A percentile compares a stretch with the other conserved stretches of the same genome.
These are phyloP conservation scores for Tenthredo livida DNA, from an alignment of 2,888 invertebrate species.

Conservation along the genomic window DNA sequence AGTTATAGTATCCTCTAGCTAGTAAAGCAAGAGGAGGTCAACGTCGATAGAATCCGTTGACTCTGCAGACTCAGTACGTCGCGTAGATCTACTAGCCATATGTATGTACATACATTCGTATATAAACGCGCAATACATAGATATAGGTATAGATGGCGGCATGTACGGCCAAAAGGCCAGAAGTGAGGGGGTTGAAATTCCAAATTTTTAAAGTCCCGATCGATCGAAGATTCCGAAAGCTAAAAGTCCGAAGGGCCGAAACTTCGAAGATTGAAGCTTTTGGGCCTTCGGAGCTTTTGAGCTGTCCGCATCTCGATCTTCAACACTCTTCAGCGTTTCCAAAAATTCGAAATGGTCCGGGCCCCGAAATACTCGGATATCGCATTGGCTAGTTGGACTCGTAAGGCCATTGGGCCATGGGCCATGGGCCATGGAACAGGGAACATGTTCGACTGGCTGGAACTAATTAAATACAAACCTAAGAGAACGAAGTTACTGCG, in stretches of 20 bases:
- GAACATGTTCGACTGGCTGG: conserved; percentile 11
- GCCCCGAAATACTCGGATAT: not conserved
- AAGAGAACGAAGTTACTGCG: conserved; percentile 27
- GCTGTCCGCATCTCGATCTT: too few species aligned
- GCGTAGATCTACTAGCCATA: not conserved
- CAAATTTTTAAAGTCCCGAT: too few species aligned
- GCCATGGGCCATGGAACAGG: not conserved
- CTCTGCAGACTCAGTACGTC: not conserved
- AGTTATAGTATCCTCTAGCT: conserved; percentile 24
- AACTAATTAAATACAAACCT: conserved; percentile 54
- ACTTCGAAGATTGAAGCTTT: too few species aligned
- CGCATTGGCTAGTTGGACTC: not conserved
- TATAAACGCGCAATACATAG: not conserved
- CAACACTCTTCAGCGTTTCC: too few species aligned
- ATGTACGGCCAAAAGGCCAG: too few species aligned
- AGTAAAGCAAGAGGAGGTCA: conserved; percentile 1
- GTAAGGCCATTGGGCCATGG: not conserved
- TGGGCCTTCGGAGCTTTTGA: too few species aligned
- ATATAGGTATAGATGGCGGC: not conserved
- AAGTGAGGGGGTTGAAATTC: too few species aligned
- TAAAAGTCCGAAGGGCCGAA: too few species aligned
- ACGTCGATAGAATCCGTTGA: conserved; percentile 21
- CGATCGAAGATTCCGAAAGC: too few species aligned
- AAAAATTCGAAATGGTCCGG: too few species aligned
- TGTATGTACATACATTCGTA: not conserved